A percentile compares a stretch with the other conserved stretches of the same genome.
Conservation (phyloP, 1,140 invertebrate species). For the Venturia canescens region DNA sequence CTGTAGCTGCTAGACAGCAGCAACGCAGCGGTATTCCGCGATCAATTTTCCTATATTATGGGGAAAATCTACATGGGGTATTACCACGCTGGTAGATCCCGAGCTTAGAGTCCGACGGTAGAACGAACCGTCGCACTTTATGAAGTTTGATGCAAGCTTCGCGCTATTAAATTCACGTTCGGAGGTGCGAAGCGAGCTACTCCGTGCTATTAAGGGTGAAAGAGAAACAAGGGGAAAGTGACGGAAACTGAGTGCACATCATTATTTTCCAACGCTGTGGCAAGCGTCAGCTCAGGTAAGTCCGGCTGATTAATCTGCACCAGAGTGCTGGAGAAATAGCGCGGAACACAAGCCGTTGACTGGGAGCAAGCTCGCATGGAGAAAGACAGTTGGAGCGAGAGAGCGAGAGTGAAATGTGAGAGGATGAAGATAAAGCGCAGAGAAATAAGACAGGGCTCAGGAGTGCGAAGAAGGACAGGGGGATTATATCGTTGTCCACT, state of each 20-base stretch:
- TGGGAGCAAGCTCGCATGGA: not conserved
- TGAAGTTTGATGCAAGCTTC: not conserved
- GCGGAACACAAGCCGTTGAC: not conserved
- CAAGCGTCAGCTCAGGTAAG: constrained; percentile 28
- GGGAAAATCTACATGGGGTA: no score
- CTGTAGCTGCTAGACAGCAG: no score
- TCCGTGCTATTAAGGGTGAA: not conserved
- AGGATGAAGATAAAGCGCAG: not conserved
- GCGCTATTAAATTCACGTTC: not conserved
- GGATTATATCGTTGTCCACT: not conserved
- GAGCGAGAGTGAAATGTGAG: not conserved
- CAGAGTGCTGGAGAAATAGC: constrained; percentile 29
- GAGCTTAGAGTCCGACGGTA: no score
- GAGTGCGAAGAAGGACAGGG: not conserved
- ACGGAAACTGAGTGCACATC: constrained; percentile 14
- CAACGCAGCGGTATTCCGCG: no score
- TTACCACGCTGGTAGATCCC: no score
- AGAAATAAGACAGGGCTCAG: not conserved
- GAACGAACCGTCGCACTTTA: no score
- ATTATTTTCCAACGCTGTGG: constrained; percentile 16
- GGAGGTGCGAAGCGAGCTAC: not conserved
- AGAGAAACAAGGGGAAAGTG: not conserved
- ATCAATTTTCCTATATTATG: no score
- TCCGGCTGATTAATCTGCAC: constrained; percentile 29
- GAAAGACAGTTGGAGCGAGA: not conserved